phyloP scores from a whole-genome alignment of 2,797 vertebrate species.

The Craterocephalus amniculus region DNA sequence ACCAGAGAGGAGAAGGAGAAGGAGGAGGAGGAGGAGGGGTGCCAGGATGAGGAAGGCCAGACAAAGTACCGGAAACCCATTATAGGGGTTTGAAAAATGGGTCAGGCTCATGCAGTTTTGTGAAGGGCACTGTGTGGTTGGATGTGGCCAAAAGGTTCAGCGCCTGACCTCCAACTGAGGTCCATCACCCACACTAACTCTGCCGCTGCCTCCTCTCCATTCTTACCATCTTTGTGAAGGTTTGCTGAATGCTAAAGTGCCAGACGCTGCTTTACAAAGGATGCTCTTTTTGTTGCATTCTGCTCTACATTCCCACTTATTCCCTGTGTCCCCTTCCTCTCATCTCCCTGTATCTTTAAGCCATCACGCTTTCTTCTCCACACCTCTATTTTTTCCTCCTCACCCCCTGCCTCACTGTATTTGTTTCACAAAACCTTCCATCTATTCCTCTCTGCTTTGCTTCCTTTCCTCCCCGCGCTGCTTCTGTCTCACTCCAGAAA shows the following conservation, averaged over 20 bases:
- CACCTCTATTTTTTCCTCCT: constrained; percentile 50
- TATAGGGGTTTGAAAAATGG: constrained; percentile 25
- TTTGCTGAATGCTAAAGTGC: constrained; percentile 67
- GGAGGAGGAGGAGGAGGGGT: not conserved
- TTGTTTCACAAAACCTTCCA: constrained; percentile 71
- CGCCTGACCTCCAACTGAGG: constrained; percentile 52
- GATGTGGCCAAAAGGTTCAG: constrained; percentile 48
- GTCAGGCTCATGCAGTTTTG: constrained; percentile 41
- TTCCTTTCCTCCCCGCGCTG: constrained; percentile 23
- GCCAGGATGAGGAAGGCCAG: constrained; percentile 8
- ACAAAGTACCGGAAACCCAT: constrained; percentile 31
- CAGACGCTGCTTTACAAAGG: constrained; percentile 64
- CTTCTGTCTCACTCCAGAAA: constrained; percentile 55
- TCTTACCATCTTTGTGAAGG: constrained; percentile 44
- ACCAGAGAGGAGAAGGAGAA: not conserved
- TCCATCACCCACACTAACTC: constrained; percentile 38
- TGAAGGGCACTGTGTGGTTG: constrained; percentile 41
- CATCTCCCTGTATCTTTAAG: constrained; percentile 31
- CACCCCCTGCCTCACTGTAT: constrained; percentile 48
- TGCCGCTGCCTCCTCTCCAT: not conserved
- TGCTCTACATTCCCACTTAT: constrained; percentile 39
- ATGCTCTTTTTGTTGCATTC: constrained; percentile 59
- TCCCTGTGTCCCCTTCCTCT: constrained; percentile 43
- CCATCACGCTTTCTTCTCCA: constrained; percentile 11
- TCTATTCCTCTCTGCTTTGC: constrained; percentile 39